Evolutionary conservation across 2,797 vertebrate genomes (phyloP).

Genomic region (Glossophaga mutica): DNA sequence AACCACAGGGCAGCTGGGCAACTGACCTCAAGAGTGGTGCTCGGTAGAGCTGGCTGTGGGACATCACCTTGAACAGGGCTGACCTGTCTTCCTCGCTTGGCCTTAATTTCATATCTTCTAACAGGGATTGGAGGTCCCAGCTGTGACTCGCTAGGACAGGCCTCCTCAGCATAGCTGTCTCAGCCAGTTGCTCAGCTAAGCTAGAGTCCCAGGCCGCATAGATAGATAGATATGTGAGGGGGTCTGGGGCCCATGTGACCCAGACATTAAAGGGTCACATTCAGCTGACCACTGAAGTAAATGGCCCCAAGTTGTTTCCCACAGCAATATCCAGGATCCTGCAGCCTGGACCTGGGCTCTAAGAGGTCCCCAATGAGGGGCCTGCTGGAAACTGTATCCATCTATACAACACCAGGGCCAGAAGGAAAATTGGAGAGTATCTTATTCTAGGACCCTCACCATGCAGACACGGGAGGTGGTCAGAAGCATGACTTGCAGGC

Average conservation of each 20-base stretch:
- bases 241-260: neutral
- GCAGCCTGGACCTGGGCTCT: neutral
- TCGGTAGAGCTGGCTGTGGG: neutral
- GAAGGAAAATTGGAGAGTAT: neutral
- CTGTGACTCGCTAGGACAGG: neutral
- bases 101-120: neutral
- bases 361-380: neutral
- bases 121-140: neutral
- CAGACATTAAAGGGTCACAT: neutral
- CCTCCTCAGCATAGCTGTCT: neutral
- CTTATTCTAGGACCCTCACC: neutral
- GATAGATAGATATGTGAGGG: too few relatives aligned
- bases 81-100: too few relatives aligned
- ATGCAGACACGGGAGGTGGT: rapidly evolving
- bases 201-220: neutral
- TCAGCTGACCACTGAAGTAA: neutral
- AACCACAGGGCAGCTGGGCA: neutral
- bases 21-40: neutral
- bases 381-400: too few relatives aligned
- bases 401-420: neutral
- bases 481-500: too few relatives aligned
- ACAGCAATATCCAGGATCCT: neutral
- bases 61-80: neutral
- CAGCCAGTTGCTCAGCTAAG: neutral
- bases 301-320: neutral